Conservation (phyloP, 37 sponge, comb jelly and placozoan genomes). For the Amphimedon queenslandica region DNA sequence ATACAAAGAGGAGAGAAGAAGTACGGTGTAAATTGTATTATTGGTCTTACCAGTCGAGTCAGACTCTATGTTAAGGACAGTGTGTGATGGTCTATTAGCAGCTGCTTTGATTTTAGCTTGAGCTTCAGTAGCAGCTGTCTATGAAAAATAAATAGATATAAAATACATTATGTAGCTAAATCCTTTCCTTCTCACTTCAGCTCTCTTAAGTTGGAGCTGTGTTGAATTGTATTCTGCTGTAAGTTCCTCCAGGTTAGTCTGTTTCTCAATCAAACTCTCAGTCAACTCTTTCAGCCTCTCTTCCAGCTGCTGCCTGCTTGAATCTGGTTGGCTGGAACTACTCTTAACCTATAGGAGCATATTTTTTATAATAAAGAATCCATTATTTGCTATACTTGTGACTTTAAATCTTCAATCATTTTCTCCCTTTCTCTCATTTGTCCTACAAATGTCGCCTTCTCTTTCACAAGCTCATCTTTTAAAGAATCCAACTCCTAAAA, state of each 20-base stretch:
- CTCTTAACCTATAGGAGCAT: neutral
- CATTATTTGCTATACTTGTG: slow-evolving; percentile 2
- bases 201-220: slow-evolving; percentile 67
- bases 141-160: neutral
- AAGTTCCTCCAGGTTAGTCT: slow-evolving; percentile 80
- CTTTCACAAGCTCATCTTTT: slow-evolving; percentile 16
- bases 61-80: too few species aligned
- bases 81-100: neutral
- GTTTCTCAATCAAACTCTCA: slow-evolving; percentile 80
- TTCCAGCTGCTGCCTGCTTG: slow-evolving; percentile 51
- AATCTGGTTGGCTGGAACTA: neutral
- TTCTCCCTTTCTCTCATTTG: slow-evolving; percentile 25
- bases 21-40: too few species aligned
- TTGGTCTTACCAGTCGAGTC: too few species aligned
- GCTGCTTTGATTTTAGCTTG: neutral
- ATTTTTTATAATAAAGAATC: neutral
- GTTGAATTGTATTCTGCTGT: slow-evolving; percentile 68
- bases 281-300: slow-evolving; percentile 64
- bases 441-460: neutral
- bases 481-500: slow-evolving; percentile 22
- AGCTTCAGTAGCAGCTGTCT: neutral
- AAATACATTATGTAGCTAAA: neutral
- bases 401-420: slow-evolving; percentile 14
- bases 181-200: slow-evolving; percentile 16
- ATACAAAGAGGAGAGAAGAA: too few species aligned